phyloP scores from a whole-genome alignment of 2,797 vertebrate species.

The Synaphobranchus kaupii region DNA sequence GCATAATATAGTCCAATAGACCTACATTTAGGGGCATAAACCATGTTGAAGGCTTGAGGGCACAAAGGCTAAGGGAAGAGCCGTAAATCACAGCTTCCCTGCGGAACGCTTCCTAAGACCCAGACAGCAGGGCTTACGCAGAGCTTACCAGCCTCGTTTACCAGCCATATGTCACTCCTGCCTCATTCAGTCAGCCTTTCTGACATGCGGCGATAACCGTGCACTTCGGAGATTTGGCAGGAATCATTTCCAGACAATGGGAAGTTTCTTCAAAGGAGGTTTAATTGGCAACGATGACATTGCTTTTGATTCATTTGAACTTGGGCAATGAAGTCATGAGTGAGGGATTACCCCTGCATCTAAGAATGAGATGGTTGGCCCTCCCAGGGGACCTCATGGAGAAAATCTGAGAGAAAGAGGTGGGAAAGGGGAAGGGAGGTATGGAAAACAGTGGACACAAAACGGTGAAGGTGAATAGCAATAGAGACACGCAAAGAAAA shows the following conservation, averaged over 20 bases:
- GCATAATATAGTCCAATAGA: neutral
- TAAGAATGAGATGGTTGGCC: neutral
- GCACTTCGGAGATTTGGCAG: neutral
- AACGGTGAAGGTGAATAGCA: neutral
- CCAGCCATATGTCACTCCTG: neutral
- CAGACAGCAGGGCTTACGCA: neutral
- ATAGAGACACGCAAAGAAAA: neutral
- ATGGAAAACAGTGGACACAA: neutral
- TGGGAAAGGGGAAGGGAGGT: neutral
- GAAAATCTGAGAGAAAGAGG: neutral
- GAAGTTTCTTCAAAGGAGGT: neutral
- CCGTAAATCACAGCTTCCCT: conserved; percentile 1
- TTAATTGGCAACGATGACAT: neutral
- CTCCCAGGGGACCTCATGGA: neutral
- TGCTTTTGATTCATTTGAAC: neutral
- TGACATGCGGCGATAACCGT: neutral
- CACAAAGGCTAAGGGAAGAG: neutral
- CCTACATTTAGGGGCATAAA: neutral
- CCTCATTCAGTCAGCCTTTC: neutral
- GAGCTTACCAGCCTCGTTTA: neutral
- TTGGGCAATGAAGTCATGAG: neutral
- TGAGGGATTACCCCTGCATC: neutral
- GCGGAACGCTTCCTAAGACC: neutral
- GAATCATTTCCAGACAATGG: neutral
- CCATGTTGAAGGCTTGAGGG: neutral